Evolutionary conservation across 2,888 invertebrate species (phyloP).

Genomic region (Oxycera nigricornis): DNA sequence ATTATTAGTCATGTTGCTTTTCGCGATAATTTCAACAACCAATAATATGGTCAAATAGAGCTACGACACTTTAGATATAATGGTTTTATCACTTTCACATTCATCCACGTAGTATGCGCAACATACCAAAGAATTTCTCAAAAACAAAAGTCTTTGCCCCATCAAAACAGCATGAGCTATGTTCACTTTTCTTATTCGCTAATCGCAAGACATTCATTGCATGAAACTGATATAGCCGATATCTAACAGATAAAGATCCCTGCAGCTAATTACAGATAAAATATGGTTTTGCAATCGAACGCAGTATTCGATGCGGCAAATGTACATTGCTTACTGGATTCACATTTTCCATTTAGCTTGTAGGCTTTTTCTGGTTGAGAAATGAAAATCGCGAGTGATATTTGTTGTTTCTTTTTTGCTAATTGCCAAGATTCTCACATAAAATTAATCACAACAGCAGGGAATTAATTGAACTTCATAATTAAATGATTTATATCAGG

Average conservation of each 20-base stretch:
- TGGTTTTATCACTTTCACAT: too few relatives aligned
- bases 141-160: background rate
- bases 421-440: conserved; percentile 38
- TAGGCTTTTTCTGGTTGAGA: background rate
- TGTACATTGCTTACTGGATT: background rate
- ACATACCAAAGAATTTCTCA: too few relatives aligned
- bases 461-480: conserved; percentile 28
- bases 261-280: conserved; percentile 34
- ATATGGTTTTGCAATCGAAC: conserved; percentile 33
- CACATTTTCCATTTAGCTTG: background rate
- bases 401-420: conserved; percentile 28
- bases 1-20: too few relatives aligned
- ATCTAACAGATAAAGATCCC: conserved; percentile 30
- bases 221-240: background rate
- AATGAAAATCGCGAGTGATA: background rate
- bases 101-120: too few relatives aligned
- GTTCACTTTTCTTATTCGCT: background rate
- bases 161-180: conserved; percentile 16
- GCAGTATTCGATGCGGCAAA: background rate
- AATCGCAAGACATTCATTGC: conserved; percentile 8
- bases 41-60: too few relatives aligned
- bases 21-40: too few relatives aligned
- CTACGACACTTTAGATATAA: too few relatives aligned
- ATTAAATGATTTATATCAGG: conserved; percentile 28
- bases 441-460: conserved; percentile 21